These are phyloP conservation scores for Rattus rattus DNA, from an alignment of 2,113 vertebrate genomes.

Conservation along the genomic window DNA sequence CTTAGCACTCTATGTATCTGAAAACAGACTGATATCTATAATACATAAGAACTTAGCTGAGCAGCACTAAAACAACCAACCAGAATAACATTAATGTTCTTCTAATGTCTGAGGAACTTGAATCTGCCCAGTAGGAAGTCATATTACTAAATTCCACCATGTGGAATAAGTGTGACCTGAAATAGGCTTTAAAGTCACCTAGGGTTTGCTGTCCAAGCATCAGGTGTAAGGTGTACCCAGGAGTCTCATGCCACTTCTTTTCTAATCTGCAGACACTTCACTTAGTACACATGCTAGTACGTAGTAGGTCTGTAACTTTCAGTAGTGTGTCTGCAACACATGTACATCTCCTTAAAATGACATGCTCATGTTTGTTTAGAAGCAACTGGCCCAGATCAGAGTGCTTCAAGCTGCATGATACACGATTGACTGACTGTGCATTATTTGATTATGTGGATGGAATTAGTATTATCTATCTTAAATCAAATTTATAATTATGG, in stretches of 20 bases:
- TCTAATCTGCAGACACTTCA: background rate
- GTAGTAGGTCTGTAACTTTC: background rate
- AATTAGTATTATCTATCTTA: background rate
- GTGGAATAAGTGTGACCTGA: background rate
- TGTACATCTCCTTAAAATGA: background rate
- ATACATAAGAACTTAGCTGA: background rate
- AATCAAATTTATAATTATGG: background rate
- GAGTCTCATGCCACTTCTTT: background rate
- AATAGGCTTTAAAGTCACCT: background rate
- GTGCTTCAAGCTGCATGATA: background rate
- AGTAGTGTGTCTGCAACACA: background rate
- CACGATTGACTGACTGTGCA: background rate
- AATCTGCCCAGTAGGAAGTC: background rate
- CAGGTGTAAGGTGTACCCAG: no score
- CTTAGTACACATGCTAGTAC: background rate
- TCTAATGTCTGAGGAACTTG: rapidly evolving
- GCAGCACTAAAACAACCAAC: no score
- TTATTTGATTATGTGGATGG: background rate
- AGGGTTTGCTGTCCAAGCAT: background rate
- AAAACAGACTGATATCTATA: background rate
- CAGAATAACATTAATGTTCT: background rate
- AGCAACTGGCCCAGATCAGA: background rate
- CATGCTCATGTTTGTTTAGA: background rate
- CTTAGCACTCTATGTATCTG: background rate
- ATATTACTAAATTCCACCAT: background rate